Conservation (phyloP, 1,140 invertebrate species). For the Pseudoatta argentina region DNA sequence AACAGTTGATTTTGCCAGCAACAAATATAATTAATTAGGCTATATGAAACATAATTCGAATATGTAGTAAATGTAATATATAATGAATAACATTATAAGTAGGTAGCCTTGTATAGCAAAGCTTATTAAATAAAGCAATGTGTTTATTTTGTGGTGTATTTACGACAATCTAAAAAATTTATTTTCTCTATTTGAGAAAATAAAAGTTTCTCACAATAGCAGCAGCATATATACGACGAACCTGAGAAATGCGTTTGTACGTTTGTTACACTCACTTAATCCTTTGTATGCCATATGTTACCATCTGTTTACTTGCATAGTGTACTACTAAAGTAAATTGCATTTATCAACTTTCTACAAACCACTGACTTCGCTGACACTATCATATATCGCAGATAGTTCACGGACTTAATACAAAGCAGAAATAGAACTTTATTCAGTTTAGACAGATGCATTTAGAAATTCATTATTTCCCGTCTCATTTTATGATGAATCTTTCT, state of each 20-base stretch:
- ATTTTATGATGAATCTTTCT: background rate
- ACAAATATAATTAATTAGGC: background rate
- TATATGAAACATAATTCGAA: background rate
- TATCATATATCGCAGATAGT: background rate
- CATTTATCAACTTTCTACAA: conserved; percentile 23
- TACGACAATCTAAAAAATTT: background rate
- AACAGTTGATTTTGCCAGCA: background rate
- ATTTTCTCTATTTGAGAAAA: background rate
- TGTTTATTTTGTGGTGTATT: background rate
- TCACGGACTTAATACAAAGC: background rate
- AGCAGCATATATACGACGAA: background rate
- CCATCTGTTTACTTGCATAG: background rate
- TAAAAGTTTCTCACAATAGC: background rate
- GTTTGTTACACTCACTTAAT: conserved; percentile 8
- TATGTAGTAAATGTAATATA: background rate
- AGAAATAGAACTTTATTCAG: background rate
- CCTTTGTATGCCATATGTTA: background rate
- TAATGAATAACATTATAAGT: background rate
- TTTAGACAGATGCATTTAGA: background rate
- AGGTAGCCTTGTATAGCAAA: background rate
- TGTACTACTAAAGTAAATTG: conserved; percentile 30
- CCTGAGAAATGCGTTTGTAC: conserved; percentile 40
- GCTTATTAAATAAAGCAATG: background rate
- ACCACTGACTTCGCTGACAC: background rate
- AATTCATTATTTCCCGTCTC: background rate